phyloP scores from a whole-genome alignment of 1,140 invertebrate genomes.

The Euschistus heros region DNA sequence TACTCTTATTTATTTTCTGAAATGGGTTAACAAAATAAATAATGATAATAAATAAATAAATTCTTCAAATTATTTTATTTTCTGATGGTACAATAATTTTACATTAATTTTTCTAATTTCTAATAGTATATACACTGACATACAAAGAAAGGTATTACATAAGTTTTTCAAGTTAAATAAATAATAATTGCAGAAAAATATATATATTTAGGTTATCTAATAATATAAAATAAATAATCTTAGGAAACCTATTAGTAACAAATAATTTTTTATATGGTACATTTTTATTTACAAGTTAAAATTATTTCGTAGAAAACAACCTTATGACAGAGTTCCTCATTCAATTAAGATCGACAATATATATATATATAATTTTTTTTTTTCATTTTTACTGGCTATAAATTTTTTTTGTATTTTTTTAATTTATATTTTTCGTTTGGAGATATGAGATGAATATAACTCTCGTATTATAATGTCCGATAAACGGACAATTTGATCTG shows the following conservation, averaged over 20 bases:
- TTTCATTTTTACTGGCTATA: not conserved
- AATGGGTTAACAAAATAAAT: too few relatives aligned
- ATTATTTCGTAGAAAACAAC: constrained; percentile 4
- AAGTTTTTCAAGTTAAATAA: constrained; percentile 13
- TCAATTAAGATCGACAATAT: constrained; percentile 1
- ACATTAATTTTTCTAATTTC: constrained; percentile 22
- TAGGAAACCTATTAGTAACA: constrained; percentile 8
- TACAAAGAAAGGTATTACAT: constrained; percentile 17
- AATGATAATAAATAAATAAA: not conserved
- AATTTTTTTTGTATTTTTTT: constrained; percentile 1
- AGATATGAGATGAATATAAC: constrained; percentile 3
- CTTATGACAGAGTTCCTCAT: not conserved
- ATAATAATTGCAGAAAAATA: constrained; percentile 17
- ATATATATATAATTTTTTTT: not conserved
- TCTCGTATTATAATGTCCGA: not conserved
- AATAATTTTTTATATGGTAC: not conserved
- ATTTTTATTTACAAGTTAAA: constrained; percentile 13
- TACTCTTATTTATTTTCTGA: too few relatives aligned
- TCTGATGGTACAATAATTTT: constrained; percentile 24
- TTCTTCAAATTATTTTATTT: constrained; percentile 23
- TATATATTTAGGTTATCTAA: constrained; percentile 14
- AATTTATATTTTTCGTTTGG: not conserved
- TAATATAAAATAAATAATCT: constrained; percentile 15
- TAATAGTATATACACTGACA: constrained; percentile 23
- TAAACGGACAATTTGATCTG: too few relatives aligned